Evolutionary conservation across 2,797 vertebrate species (phyloP).

Genomic region (Lithobates pipiens): DNA sequence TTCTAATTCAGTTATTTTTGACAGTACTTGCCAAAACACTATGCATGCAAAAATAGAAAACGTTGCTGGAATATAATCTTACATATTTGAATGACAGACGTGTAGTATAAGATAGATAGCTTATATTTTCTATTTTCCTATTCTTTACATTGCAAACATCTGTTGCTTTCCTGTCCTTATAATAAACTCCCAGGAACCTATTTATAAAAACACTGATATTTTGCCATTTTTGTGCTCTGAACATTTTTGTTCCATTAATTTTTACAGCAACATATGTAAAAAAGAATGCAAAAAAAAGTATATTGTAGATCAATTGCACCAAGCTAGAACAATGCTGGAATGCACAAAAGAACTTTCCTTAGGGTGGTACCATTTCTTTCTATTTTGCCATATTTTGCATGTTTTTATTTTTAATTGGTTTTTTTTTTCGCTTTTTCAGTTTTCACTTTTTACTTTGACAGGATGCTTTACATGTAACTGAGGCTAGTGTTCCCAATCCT

Average conservation of each 20-base stretch:
- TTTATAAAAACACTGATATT: background rate
- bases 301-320: too few species aligned
- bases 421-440: too few species aligned
- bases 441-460: too few species aligned
- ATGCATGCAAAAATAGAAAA: conserved; percentile 9
- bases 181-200: background rate
- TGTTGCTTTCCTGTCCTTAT: background rate
- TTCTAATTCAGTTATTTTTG: background rate
- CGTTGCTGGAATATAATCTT: background rate
- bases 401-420: too few species aligned
- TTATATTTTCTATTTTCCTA: background rate
- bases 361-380: too few species aligned
- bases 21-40: background rate
- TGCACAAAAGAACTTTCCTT: too few species aligned
- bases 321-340: too few species aligned
- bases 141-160: background rate
- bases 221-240: background rate
- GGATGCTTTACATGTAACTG: too few species aligned
- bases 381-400: too few species aligned
- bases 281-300: too few species aligned
- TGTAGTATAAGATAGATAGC: background rate
- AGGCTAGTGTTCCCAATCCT: too few species aligned
- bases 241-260: background rate
- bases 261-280: too few species aligned
- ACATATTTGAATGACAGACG: conserved; percentile 4